phyloP scores from a whole-genome alignment of 2,888 invertebrate species.

The Plebejus melissa region DNA sequence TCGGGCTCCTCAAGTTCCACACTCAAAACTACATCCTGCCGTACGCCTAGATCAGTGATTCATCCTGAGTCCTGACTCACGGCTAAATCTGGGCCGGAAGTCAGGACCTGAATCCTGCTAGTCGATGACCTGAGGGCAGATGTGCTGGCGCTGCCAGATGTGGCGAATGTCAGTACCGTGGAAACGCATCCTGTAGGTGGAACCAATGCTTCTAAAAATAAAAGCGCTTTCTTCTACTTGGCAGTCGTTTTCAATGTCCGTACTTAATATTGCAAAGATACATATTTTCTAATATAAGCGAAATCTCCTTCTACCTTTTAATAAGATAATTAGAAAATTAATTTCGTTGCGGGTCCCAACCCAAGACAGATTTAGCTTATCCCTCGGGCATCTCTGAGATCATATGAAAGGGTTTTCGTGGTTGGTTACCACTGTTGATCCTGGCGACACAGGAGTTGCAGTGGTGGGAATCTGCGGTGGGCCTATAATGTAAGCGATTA shows the following conservation, averaged over 20 bases:
- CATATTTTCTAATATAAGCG: too few species aligned
- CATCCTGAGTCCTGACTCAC: not conserved
- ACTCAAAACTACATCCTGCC: not conserved
- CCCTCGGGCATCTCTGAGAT: too few species aligned
- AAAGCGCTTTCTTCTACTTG: not conserved
- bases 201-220: not conserved
- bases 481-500: too few species aligned
- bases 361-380: too few species aligned
- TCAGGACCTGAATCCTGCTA: not conserved
- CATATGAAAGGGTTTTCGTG: too few species aligned
- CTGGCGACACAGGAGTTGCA: too few species aligned
- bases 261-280: not conserved
- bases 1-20: not conserved
- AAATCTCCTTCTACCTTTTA: too few species aligned
- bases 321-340: too few species aligned
- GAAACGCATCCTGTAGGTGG: not conserved
- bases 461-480: too few species aligned
- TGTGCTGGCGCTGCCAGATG: not conserved
- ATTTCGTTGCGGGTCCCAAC: too few species aligned
- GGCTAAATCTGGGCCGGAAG: not conserved
- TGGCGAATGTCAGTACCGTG: not conserved
- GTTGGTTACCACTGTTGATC: too few species aligned
- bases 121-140: not conserved
- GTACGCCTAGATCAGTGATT: not conserved
- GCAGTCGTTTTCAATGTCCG: not conserved